phyloP scores from a whole-genome alignment of 1,140 invertebrate genomes.

The Adoxophyes honmai region DNA sequence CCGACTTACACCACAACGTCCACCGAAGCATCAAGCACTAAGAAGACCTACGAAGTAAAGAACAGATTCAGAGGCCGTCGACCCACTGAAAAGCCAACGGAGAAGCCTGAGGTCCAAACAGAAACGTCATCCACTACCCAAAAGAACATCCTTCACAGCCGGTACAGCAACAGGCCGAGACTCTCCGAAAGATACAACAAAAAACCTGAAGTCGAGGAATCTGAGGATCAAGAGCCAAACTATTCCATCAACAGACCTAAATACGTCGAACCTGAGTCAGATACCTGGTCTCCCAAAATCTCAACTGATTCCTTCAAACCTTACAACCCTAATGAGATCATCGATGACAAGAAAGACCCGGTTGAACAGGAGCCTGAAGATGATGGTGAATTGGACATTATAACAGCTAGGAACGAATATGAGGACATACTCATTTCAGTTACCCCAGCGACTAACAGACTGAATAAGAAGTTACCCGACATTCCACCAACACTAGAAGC shows the following conservation, averaged over 20 bases:
- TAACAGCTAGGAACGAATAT: constrained; percentile 68
- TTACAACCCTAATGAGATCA: constrained; percentile 73
- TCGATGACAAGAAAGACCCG: constrained; percentile 52
- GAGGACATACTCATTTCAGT: constrained; percentile 70
- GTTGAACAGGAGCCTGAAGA: constrained; percentile 33
- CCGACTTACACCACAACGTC: constrained; percentile 49
- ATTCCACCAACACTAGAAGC: constrained; percentile 68
- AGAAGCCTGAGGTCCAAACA: constrained; percentile 50
- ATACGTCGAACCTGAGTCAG: constrained; percentile 69
- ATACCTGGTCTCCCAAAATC: constrained; percentile 82
- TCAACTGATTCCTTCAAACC: constrained; percentile 78
- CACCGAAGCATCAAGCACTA: constrained; percentile 45
- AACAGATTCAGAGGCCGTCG: constrained; percentile 64
- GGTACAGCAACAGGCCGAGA: constrained; percentile 52
- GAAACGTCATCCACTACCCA: constrained; percentile 44
- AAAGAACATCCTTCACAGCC: constrained; percentile 36
- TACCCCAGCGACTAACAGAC: constrained; percentile 62
- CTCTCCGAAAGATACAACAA: constrained; percentile 65
- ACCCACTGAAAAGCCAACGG: constrained; percentile 61
- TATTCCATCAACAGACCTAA: constrained; percentile 70
- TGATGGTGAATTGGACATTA: constrained; percentile 60
- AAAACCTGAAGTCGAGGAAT: constrained; percentile 50
- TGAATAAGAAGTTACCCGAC: constrained; percentile 60
- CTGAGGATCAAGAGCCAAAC: constrained; percentile 70
- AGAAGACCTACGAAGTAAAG: constrained; percentile 60